Conservation (phyloP, 2,888 invertebrate genomes). For the Gastracanthus pulcherrimus region DNA sequence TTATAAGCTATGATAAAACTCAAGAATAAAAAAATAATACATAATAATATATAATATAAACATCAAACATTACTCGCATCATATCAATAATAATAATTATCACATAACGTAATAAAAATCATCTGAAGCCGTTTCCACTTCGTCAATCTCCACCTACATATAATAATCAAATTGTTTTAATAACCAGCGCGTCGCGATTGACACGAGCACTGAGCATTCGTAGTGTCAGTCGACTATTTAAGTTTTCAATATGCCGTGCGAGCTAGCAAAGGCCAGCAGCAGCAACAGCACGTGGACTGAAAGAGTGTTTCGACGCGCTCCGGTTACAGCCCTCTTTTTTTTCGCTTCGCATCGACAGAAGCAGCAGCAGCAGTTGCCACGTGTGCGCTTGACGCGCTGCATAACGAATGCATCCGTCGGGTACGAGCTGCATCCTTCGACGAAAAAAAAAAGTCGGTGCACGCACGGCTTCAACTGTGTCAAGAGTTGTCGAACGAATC, state of each 20-base stretch:
- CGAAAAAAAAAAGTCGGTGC: constrained; percentile 2
- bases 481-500: constrained; percentile 22
- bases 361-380: not conserved
- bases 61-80: too few relatives aligned
- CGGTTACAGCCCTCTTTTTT: constrained; percentile 12
- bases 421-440: not conserved
- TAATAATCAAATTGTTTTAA: too few relatives aligned
- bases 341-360: not conserved
- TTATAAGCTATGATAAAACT: too few relatives aligned
- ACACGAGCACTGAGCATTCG: not conserved
- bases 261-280: not conserved
- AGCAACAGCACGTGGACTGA: not conserved
- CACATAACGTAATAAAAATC: too few relatives aligned
- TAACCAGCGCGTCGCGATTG: not conserved
- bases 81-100: too few relatives aligned
- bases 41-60: too few relatives aligned
- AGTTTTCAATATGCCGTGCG: not conserved
- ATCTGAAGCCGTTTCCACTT: too few relatives aligned
- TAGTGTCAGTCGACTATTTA: not conserved
- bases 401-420: not conserved
- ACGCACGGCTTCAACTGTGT: constrained; percentile 21
- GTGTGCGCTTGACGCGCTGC: not conserved
- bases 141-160: too few relatives aligned
- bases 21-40: too few relatives aligned
- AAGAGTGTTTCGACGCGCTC: not conserved